Evolutionary conservation across 2,113 vertebrate genomes (phyloP), one percentile per base, ranked within the genome.

Genomic region (Jacana jacana): DNA sequence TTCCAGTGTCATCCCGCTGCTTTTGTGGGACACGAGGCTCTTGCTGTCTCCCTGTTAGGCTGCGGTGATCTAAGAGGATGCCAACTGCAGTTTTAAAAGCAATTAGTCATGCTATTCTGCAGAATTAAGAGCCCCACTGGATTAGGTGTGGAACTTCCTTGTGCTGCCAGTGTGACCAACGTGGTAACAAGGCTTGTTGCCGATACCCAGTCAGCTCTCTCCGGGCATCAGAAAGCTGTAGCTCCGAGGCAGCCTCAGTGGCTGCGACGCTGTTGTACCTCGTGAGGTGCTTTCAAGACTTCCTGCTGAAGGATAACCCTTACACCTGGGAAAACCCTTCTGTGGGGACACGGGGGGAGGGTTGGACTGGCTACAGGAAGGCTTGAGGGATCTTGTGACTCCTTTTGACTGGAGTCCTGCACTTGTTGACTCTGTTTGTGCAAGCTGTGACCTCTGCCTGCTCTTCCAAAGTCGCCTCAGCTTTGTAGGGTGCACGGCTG

Each of bases 1-100:
- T 9, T 49, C 69, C 22, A 4, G 19, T 5, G 28, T 48, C 39
- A 10, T 6, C 48, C 49, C 7, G 12, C 16, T 27, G 16, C 40
- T 39, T 24, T 52, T 42, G 42, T 17, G 9, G 5, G 4, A 11
- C 4, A 3, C 0, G 3, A n/a, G 31, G 24, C 9, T 12, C 10
- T n/a, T n/a, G n/a, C n/a, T n/a, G 40, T n/a, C 44, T 7, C 69
- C 77, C 52, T n/a, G 7, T n/a, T 90, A 27, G 24, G 49, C 39
- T 54, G 0, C 24, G 54, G 48, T 78, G 80, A 72, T 39, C 82
- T 55, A 22, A 28, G 0, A 73, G 48, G 70, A 46, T 42, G 24
- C 27, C 17, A 23, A 9, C 52, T 64, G 60, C 55, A 49, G 23
- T 35, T 91, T 52, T 40, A 19, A 48, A 55, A 73, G 88, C 65